Base-by-base conservation (phyloP, 2,113 vertebrate genomes). In the Odocoileus virginianus region DNA sequence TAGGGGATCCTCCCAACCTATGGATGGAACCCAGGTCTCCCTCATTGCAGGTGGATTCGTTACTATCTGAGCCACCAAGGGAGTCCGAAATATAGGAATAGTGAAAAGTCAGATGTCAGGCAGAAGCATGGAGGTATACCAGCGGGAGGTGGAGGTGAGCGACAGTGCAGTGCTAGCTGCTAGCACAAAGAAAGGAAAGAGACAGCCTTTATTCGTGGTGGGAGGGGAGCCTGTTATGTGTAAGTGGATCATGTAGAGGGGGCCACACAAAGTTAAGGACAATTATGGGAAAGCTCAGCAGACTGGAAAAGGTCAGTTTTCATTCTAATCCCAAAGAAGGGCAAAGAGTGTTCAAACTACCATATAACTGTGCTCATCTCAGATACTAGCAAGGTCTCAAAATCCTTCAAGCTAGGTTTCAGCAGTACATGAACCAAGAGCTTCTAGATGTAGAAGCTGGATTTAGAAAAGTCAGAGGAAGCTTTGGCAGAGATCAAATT, bases 211-310 rank as follows among this genome's bases (percentile, higher is more conserved):
- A 2, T 7, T 19, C 0, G 21, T 1, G 5, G 27, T 15, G 6
- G 7, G 10, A 61, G 1, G 3, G 11, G 79, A 40, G 71, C n/a
- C 58, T 30, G 83, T 3, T 2, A 0, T 1, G 5, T 0, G 25
- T 3, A 25, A 33, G 43, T 0, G 13, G 2, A 9, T 87, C 54
- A 36, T 30, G 33, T 1, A 36, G 15, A 47, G 8, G 14, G 28
- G 61, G 50, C 3, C 57, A 28, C 43, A 30, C 14, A 13, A 30
- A 58, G 30, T 33, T 58, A 43, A 81, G 58, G 40, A 50, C 55
- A 43, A 67, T n/a, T 1, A 28, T 1, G 28, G 52, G 84, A 45
- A 71, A 71, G 67, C 17, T 71, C 19, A 71, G 67, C n/a, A 71
- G 67, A 40, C 19, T 40, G 67, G 5, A 23, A 71, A 71, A 40